Percentiles rank a stretch among this genome's conserved stretches.
Conservation (phyloP, 2,113 vertebrate genomes). For the Rhinopithecus roxellana region DNA sequence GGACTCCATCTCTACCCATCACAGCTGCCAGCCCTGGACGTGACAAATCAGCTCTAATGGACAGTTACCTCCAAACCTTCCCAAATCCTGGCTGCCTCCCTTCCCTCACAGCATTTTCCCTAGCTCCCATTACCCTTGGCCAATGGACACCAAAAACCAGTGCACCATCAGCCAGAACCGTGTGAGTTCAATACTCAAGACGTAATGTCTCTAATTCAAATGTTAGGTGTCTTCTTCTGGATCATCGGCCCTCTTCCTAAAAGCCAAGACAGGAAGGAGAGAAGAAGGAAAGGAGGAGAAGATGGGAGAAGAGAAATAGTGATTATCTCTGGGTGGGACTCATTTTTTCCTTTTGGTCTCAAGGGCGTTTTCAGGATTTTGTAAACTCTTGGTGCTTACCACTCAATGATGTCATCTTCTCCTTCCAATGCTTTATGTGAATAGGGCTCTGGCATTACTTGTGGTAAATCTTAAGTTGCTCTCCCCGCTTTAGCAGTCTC, state of each 20-base stretch:
- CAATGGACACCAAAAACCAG: not conserved
- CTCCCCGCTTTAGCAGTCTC: not conserved
- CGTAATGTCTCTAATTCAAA: not conserved
- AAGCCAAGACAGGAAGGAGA: not conserved
- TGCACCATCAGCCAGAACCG: not conserved
- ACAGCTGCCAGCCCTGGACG: not conserved
- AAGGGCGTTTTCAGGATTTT: conserved; percentile 4
- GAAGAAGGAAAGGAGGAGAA: not conserved
- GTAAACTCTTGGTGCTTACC: not conserved
- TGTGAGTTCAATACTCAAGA: not conserved
- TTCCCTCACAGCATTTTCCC: not conserved
- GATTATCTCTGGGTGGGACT: not conserved
- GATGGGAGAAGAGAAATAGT: not conserved
- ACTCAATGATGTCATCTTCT: conserved; percentile 36
- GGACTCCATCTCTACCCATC: not conserved
- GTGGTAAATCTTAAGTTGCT: not conserved
- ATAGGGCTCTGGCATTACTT: not conserved
- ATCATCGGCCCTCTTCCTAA: not conserved
- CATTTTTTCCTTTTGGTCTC: not conserved
- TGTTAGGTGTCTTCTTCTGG: not conserved
- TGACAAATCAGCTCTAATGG: not conserved
- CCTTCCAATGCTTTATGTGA: not conserved
- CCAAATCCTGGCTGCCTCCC: too few relatives aligned
- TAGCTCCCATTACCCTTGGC: not conserved
- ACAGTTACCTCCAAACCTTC: not conserved